Percentiles rank a stretch among this genome's conserved stretches.
These are phyloP conservation scores for Linyphia triangularis DNA, from an alignment of 2,888 invertebrate species.

Conservation along the genomic window DNA sequence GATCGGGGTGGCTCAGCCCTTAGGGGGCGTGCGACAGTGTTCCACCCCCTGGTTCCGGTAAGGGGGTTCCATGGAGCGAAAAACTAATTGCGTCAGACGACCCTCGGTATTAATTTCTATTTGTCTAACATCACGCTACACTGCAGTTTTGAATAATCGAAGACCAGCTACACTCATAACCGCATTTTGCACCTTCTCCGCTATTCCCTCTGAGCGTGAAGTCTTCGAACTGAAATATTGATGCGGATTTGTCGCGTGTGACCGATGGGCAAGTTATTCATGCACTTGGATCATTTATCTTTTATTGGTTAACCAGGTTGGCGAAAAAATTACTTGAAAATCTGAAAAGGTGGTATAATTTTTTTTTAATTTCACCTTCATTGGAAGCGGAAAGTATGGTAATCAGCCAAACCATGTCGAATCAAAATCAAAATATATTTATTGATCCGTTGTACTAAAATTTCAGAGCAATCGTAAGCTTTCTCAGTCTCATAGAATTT, in stretches of 20 bases:
- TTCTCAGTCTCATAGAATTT: too few relatives aligned
- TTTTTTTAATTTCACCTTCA: too few relatives aligned
- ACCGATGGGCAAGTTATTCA: not conserved
- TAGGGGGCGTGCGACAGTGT: conserved; percentile 28
- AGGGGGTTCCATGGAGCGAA: conserved; percentile 44
- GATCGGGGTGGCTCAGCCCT: not conserved
- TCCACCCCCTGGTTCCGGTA: not conserved
- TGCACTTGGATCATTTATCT: not conserved
- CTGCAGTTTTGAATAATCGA: conserved; percentile 35
- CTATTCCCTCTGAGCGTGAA: too few relatives aligned
- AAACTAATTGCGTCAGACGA: conserved; percentile 59
- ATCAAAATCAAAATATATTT: too few relatives aligned
- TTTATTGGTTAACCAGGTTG: not conserved
- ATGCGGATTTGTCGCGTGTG: not conserved
- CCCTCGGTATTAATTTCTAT: conserved; percentile 57
- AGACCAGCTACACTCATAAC: conserved; percentile 7
- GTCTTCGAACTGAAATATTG: not conserved
- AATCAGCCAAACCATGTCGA: too few relatives aligned
- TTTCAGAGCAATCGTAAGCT: too few relatives aligned
- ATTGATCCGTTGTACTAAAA: too few relatives aligned
- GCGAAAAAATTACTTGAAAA: not conserved
- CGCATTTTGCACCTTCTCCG: not conserved
- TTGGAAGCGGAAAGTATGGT: too few relatives aligned
- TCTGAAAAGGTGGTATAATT: too few relatives aligned
- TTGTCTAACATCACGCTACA: conserved; percentile 62